A percentile compares a stretch with the other conserved stretches of the same genome.
phyloP scores from a whole-genome alignment of 2,888 invertebrate species.

The Folsomia manolachei region DNA sequence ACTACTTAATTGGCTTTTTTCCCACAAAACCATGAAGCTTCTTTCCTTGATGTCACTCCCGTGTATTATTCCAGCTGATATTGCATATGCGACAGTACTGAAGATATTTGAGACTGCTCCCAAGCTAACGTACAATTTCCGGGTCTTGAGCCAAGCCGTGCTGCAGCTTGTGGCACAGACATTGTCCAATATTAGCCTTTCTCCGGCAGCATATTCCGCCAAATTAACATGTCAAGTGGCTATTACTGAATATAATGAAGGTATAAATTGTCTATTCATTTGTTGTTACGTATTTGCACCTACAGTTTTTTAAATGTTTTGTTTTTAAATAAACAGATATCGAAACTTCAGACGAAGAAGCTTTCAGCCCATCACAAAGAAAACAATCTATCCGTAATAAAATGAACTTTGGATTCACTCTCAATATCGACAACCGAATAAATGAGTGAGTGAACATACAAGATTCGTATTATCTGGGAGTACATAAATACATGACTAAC shows the following conservation, averaged over 20 bases:
- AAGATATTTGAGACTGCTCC: slow-evolving; percentile 66
- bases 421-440: slow-evolving; percentile 60
- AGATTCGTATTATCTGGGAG: background rate
- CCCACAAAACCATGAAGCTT: slow-evolving; percentile 75
- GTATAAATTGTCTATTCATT: slow-evolving; percentile 52
- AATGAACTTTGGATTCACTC: slow-evolving; percentile 63
- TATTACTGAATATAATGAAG: slow-evolving; percentile 63
- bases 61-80: slow-evolving; percentile 82
- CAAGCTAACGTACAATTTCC: slow-evolving; percentile 58
- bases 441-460: background rate
- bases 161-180: slow-evolving; percentile 61
- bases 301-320: background rate
- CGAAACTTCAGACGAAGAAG: slow-evolving; percentile 43
- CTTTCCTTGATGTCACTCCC: slow-evolving; percentile 78
- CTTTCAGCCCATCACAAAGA: slow-evolving; percentile 49
- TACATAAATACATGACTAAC: background rate
- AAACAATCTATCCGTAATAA: slow-evolving; percentile 56
- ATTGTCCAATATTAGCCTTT: slow-evolving; percentile 56
- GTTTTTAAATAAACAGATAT: slow-evolving; percentile 36
- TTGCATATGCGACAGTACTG: slow-evolving; percentile 78
- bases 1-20: slow-evolving; percentile 83
- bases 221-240: slow-evolving; percentile 66
- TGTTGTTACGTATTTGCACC: background rate
- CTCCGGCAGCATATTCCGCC: slow-evolving; percentile 54
- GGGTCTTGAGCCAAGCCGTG: slow-evolving; percentile 63